Conservation (phyloP, 1,140 invertebrate species). For the Euura lappo region DNA sequence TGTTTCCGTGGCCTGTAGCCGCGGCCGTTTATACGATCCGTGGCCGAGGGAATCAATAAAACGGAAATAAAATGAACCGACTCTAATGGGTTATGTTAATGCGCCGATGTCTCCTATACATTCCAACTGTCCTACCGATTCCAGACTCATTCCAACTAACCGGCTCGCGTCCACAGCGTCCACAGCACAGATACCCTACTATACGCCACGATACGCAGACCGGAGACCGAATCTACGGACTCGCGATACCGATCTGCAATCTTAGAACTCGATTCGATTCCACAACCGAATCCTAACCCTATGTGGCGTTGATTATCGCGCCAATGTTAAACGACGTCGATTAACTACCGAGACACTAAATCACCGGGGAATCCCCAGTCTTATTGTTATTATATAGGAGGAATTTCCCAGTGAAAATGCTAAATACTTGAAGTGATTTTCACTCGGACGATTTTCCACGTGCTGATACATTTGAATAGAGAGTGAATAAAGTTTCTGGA, state of each 20-base stretch:
- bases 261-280: not conserved
- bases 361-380: no score
- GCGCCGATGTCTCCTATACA: slow-evolving; percentile 8
- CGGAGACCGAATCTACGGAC: not conserved
- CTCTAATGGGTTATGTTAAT: slow-evolving; percentile 20
- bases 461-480: no score
- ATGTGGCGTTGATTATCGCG: not conserved
- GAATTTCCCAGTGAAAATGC: no score
- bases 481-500: no score
- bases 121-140: slow-evolving; percentile 1
- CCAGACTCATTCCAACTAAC: slow-evolving; percentile 5
- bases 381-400: no score
- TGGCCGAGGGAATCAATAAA: slow-evolving; percentile 20
- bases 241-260: not conserved
- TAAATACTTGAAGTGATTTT: no score
- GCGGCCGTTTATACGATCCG: not conserved
- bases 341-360: not conserved
- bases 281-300: not conserved
- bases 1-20: no score
- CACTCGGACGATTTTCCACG: no score
- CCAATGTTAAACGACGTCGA: slow-evolving; percentile 1
- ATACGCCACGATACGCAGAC: not conserved
- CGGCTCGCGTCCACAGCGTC: not conserved
- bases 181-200: not conserved
- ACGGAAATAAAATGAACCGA: slow-evolving; percentile 27